Evolutionary conservation across 2,797 vertebrate species (phyloP).

Genomic region (Mionectes olivaceus): DNA sequence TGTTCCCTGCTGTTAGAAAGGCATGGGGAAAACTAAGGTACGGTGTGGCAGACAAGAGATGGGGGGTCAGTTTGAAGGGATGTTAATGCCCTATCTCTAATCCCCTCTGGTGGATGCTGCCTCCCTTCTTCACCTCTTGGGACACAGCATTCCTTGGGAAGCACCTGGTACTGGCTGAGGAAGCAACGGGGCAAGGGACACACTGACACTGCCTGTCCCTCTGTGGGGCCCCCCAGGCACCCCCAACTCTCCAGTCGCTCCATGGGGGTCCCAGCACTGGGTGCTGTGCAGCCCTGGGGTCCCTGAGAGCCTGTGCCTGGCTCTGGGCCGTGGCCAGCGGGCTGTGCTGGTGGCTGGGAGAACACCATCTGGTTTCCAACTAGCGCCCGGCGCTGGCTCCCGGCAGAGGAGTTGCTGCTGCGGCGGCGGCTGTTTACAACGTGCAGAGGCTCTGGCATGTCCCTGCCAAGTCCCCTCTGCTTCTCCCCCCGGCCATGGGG

Average conservation of each 20-base stretch:
- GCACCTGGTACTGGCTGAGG: rapidly evolving
- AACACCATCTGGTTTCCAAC: constrained; percentile 67
- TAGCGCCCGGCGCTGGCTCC: constrained; percentile 53
- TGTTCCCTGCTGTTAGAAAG: neutral
- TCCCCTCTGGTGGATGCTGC: neutral
- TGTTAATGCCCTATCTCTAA: neutral
- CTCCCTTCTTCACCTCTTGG: neutral
- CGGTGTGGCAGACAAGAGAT: rapidly evolving
- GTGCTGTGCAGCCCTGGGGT: neutral
- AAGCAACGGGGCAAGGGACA: neutral
- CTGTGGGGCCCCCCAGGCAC: neutral
- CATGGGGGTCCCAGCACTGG: neutral
- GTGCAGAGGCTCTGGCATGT: constrained; percentile 27
- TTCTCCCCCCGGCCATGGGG: neutral
- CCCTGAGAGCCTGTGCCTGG: neutral
- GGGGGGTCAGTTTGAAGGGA: rapidly evolving
- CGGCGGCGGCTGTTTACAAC: constrained; percentile 60
- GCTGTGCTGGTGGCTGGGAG: neutral
- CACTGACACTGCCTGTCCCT: neutral
- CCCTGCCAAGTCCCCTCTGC: constrained; percentile 34
- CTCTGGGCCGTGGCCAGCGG: neutral
- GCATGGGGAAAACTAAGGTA: neutral
- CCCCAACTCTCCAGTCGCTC: neutral
- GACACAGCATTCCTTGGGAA: neutral
- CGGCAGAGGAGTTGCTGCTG: constrained; percentile 62